Base-by-base conservation (phyloP, 2,797 vertebrate genomes). In the Chloroceryle inda region DNA sequence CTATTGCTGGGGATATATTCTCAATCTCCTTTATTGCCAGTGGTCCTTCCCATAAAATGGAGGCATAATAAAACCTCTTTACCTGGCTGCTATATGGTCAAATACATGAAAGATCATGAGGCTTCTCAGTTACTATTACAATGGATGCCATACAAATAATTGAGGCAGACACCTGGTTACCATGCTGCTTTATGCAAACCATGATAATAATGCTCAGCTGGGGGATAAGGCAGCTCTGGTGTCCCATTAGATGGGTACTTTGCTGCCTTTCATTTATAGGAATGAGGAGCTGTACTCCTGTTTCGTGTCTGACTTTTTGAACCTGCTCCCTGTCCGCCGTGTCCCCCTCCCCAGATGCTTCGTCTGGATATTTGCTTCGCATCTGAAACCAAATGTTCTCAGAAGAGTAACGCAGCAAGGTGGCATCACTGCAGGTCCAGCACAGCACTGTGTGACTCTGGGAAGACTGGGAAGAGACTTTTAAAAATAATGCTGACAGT, bases 101-200 rank as follows among this genome's bases (percentile, higher is more conserved):
- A 90, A 82, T 53, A 50, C 85, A 77, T 92, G 88, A 91, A 94
- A 92, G 94, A 90, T 90, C 89, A 92, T 69, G 88, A 96, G 89
- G 91, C 90, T 95, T 95, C 92, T 95, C 88, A 76, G 71, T 85
- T 96, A 86, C 91, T 92, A 24, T 38, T 90, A 78, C 40, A 77
- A 73, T 56, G 69, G 52, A 76, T 69, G 69, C 73, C 79, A 88
- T 67, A 85, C 89, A 91, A 92, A 92, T 74, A 79, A 92, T 7
- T 94, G 93, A 90, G 91, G 49, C 1, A 26, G 82, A 75, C 42
- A n/a, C 56, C 10, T 0, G 8, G 66, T 33, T 66, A 42, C 79
- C n/a, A 5, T 1, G 8, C 27, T 26, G 7, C 83, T 78, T 78
- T 79, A 96, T 94, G 90, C 95, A 96, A 96, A 95, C 82, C 38